phyloP scores from a whole-genome alignment of 1,140 invertebrate genomes.

The Drosophila murphyi region DNA sequence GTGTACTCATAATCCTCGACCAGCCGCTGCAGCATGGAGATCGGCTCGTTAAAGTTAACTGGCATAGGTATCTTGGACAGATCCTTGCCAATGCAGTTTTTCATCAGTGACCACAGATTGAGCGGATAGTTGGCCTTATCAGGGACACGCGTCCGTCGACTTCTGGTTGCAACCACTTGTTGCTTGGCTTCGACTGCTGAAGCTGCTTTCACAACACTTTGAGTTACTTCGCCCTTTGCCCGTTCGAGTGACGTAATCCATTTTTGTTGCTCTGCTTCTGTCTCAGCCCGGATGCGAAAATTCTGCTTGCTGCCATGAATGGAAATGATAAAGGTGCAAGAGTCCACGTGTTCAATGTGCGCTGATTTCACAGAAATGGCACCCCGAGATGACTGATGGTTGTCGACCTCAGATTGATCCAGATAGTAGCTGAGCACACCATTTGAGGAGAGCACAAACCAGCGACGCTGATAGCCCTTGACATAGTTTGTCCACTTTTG shows the following conservation, averaged over 20 bases:
- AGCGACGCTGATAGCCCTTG: conserved; percentile 94
- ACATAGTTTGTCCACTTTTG: conserved; percentile 99
- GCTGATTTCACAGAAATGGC: conserved; percentile 98
- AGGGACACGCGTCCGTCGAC: conserved; percentile 91
- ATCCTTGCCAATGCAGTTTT: conserved; percentile 99
- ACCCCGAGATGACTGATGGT: conserved; percentile 95
- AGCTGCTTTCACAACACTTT: conserved; percentile 88
- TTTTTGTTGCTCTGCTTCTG: conserved; percentile 97
- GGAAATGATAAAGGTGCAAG: conserved; percentile 97
- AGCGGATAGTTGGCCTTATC: conserved; percentile 98
- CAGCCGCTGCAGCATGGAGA: conserved; percentile 98
- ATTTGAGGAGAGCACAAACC: conserved; percentile 97
- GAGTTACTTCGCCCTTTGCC: conserved; percentile 96
- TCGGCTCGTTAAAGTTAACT: conserved; percentile 99
- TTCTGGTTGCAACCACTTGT: conserved; percentile 49
- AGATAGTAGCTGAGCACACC: conserved; percentile 99
- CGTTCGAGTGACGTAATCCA: conserved; percentile 99
- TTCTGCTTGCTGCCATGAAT: conserved; percentile 97
- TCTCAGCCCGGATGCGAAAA: conserved; percentile 97
- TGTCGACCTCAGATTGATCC: conserved; percentile 96
- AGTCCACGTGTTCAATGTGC: conserved; percentile 97
- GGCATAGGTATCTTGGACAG: conserved; percentile 99
- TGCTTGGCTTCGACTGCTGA: background rate
- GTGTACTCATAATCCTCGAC: conserved; percentile 99
- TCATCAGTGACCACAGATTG: conserved; percentile 99